phyloP scores from a whole-genome alignment of 2,888 invertebrate species.

The Drosophila prolongata region DNA sequence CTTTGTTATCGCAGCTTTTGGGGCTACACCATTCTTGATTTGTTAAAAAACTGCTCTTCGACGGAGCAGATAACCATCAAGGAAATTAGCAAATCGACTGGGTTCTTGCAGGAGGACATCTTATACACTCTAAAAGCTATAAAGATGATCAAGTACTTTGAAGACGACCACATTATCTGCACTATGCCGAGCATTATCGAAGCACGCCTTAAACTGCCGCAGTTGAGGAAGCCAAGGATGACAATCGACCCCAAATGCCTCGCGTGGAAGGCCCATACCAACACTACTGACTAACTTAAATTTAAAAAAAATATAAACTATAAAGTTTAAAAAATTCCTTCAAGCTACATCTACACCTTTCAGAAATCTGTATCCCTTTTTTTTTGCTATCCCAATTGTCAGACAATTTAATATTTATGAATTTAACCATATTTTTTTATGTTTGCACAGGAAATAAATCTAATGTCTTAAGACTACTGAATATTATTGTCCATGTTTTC shows the following conservation, averaged over 20 bases:
- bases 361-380: too few species aligned
- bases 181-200: slow-evolving; percentile 97
- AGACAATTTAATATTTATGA: too few species aligned
- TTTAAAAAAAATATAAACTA: too few species aligned
- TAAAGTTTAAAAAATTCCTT: too few species aligned
- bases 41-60: slow-evolving; percentile 93
- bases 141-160: slow-evolving; percentile 99
- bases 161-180: slow-evolving; percentile 98
- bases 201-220: slow-evolving; percentile 94
- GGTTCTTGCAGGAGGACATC: slow-evolving; percentile 97
- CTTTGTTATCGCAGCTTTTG: slow-evolving; percentile 98
- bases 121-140: slow-evolving; percentile 97
- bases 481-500: too few species aligned
- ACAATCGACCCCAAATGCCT: slow-evolving; percentile 92
- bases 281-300: too few species aligned
- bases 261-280: slow-evolving; percentile 87
- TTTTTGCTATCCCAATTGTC: too few species aligned
- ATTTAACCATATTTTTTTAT: too few species aligned
- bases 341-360: too few species aligned
- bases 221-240: slow-evolving; percentile 95
- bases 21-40: slow-evolving; percentile 97
- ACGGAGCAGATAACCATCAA: slow-evolving; percentile 93
- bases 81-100: slow-evolving; percentile 96
- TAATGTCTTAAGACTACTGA: too few species aligned
- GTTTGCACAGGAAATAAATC: too few species aligned